phyloP scores from a whole-genome alignment of 2,113 vertebrate species.

The Stercorarius parasiticus region DNA sequence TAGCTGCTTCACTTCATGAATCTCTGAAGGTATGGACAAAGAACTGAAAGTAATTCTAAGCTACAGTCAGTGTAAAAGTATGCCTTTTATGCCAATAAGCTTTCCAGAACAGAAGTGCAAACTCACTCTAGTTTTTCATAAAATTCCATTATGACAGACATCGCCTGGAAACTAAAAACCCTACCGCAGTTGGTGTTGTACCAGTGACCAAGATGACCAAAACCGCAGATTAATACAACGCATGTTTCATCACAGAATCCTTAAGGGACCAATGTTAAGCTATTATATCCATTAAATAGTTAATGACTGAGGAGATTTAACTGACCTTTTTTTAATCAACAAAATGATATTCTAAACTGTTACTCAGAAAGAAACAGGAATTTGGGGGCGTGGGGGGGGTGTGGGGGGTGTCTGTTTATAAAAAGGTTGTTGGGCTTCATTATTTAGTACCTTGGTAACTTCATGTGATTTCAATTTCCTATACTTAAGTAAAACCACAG shows the following conservation, averaged over 20 bases:
- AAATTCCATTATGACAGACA: neutral
- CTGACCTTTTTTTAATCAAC: neutral
- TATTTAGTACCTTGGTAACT: neutral
- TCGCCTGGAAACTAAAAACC: neutral
- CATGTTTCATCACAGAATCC: neutral
- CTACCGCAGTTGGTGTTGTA: neutral
- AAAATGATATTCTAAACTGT: neutral
- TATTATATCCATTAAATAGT: neutral
- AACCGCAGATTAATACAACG: neutral
- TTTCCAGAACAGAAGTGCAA: neutral
- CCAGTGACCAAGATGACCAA: neutral
- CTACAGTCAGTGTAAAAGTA: neutral
- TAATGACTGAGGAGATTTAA: neutral
- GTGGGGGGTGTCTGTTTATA: too few species aligned
- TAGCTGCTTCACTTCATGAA: neutral
- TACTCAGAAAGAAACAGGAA: neutral
- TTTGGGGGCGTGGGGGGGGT: too few species aligned
- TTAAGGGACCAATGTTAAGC: neutral
- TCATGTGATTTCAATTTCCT: neutral
- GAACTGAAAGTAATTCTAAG: neutral
- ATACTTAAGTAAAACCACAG: neutral
- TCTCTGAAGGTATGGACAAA: neutral
- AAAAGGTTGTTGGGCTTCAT: neutral
- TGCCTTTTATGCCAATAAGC: neutral
- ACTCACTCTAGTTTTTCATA: neutral